Evolutionary conservation across 1,140 invertebrate species (phyloP), one percentile per base, ranked within the genome.

Genomic region (Saccostrea cuccullata): DNA sequence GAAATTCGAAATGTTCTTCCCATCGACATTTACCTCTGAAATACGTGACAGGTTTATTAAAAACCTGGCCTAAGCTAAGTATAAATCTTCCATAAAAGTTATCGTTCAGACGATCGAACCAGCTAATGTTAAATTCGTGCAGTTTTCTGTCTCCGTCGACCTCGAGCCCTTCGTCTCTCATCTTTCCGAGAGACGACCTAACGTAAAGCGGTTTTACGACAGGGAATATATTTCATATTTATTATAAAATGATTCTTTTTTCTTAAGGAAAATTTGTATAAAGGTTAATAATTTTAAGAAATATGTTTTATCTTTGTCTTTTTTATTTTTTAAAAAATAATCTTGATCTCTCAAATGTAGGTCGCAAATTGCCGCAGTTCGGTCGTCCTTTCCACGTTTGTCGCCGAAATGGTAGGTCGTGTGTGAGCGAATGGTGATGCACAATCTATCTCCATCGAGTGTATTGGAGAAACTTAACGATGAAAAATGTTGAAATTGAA

Each of bases 331-430:
- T 47, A 36, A 36, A n/a, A 36, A 36, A 36, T 36, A 36, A 36
- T 47, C 47, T 8, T 47, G 9, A 47, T 47, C 47, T 47, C 58
- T 64, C 23, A 13, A n/a, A n/a, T 17, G 9, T n/a, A 84, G 17
- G 82, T 84, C 17, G 23, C 40, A 26, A 84, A 55, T 84, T 55
- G 20, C 55, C 40, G n/a, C n/a, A 84, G 55, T 20, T 17, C n/a
- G 12, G 23, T 67, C 56, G 23, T 58, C 36, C 60, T 91, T 91
- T 91, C 82, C 88, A 82, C 55, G 56, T 86, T 47, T 15, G 84
- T 86, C 67, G 77, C 82, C 87, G 82, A 82, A 55, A 91, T 91
- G 91, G 91, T 91, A 90, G 58, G 90, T 86, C 70, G 82, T 40
- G 20, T 20, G 15, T 55, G 2, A 2, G 47, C 0, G n/a, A 20